Base-by-base conservation (phyloP, 2,797 vertebrate genomes). In the Lepus oiostolus region DNA sequence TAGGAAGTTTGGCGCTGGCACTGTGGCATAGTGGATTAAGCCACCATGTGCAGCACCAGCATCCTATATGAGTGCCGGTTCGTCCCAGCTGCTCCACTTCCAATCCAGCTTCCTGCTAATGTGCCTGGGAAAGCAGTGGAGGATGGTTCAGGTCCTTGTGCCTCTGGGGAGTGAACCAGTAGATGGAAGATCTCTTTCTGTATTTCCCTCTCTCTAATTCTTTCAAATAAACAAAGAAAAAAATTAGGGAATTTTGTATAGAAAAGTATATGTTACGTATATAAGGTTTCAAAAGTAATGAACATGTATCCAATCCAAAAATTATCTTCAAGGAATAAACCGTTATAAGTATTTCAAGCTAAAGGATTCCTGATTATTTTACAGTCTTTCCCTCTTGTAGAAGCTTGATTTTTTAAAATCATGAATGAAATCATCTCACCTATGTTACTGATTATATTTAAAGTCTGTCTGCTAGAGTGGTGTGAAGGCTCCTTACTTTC, bases 281-380 rank as follows among this genome's bases (percentile, higher is more conserved):
- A 2, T 35, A 65, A 90, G 24, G 12, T 38, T 60, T 96, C 75
- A 88, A 79, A 94, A 95, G 68, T 72, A 85, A 60, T 16, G 84
- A 70, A 54, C 35, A 4, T 30, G 26, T 63, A 67, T 47, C 47
- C 16, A n/a, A 14, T 70, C 38, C 2, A 62, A 28, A 47, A 88
- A n/a, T 91, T 26, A 50, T 84, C 35, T 65, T 6, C 30, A 47
- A 84, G 35, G 50, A 71, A 28, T 58, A 54, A 28, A 85, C 22
- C 6, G 1, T 81, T 77, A 54, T 7, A n/a, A 22, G 17, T 75
- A n/a, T 80, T 52, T 80, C 71, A 85, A 91, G 32, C 2, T 83
- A 62, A 38, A 65, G 8, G 0, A 5, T 80, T 30, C 4, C 16
- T 28, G 50, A 85, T 85, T 65, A 11, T 60, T 38, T 85, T 85